These are phyloP conservation scores for Shinisaurus crocodilurus DNA, from an alignment of 2,113 vertebrate genomes.

Conservation along the genomic window DNA sequence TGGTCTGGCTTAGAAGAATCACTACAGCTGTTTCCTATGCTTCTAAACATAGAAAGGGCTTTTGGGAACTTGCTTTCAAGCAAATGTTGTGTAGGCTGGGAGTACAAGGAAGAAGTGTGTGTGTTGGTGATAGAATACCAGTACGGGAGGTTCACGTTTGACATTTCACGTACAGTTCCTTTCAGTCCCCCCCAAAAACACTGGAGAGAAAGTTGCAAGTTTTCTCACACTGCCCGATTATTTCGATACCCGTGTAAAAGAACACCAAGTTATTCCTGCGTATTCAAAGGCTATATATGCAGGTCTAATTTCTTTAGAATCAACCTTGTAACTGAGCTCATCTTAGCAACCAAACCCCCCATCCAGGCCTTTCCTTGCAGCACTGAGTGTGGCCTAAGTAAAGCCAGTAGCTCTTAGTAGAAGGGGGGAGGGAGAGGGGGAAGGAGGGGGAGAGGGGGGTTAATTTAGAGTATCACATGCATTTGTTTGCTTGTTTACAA, in stretches of 20 bases:
- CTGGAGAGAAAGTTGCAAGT: background rate
- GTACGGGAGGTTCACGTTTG: background rate
- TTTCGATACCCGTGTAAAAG: constrained; percentile 45
- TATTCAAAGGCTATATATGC: constrained; percentile 55
- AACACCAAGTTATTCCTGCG: constrained; percentile 54
- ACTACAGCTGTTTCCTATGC: background rate
- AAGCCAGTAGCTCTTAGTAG: background rate
- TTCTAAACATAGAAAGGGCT: background rate
- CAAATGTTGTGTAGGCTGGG: background rate
- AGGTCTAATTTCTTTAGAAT: constrained; percentile 64
- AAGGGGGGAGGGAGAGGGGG: background rate
- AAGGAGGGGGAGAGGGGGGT: too few relatives aligned
- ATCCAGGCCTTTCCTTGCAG: background rate
- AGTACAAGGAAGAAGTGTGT: background rate
- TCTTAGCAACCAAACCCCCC: constrained; percentile 48
- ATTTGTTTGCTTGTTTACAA: background rate
- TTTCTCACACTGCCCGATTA: background rate
- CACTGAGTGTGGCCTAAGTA: background rate
- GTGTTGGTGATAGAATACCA: too few relatives aligned
- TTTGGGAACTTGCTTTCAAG: background rate
- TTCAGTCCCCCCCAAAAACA: background rate
- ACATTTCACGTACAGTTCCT: background rate
- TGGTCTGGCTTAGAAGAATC: background rate
- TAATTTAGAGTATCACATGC: background rate
- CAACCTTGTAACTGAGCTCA: constrained; percentile 51